These are phyloP conservation scores for Priocnemis perturbator DNA, from an alignment of 2,888 invertebrate genomes.

Conservation along the genomic window DNA sequence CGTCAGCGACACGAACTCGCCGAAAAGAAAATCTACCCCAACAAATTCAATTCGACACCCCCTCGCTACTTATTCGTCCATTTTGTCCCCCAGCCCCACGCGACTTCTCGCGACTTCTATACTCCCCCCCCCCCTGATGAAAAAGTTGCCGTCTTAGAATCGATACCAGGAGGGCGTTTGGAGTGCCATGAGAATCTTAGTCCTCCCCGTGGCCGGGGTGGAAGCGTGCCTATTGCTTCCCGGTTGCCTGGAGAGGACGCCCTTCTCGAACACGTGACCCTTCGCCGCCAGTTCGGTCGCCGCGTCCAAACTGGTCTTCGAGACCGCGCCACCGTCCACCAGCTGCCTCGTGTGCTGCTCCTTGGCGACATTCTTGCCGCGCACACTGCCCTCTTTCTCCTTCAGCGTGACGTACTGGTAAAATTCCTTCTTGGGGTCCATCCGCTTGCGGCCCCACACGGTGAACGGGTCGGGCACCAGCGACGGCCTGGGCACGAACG, in stretches of 20 bases:
- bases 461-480: constrained; percentile 90
- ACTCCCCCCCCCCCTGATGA: background rate
- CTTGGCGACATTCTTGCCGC: constrained; percentile 68
- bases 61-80: too few species aligned
- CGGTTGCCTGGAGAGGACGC: constrained; percentile 67
- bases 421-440: constrained; percentile 70
- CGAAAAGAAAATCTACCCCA: too few species aligned
- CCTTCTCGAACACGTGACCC: constrained; percentile 71
- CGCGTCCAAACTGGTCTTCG: constrained; percentile 71
- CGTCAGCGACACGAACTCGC: too few species aligned
- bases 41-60: too few species aligned
- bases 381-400: constrained; percentile 66
- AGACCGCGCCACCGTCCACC: constrained; percentile 68
- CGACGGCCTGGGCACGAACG: constrained; percentile 90
- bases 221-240: constrained; percentile 62
- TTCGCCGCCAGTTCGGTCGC: constrained; percentile 69
- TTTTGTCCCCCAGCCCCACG: too few species aligned
- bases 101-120: too few species aligned
- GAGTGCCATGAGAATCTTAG: constrained; percentile 71
- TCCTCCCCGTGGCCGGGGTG: constrained; percentile 68
- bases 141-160: constrained; percentile 57
- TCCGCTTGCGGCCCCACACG: constrained; percentile 84
- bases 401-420: constrained; percentile 71
- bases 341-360: constrained; percentile 71
- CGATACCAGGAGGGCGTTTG: constrained; percentile 73